These are phyloP conservation scores for Sciurus niger DNA, from an alignment of 2,113 vertebrate species.

Conservation along the genomic window DNA sequence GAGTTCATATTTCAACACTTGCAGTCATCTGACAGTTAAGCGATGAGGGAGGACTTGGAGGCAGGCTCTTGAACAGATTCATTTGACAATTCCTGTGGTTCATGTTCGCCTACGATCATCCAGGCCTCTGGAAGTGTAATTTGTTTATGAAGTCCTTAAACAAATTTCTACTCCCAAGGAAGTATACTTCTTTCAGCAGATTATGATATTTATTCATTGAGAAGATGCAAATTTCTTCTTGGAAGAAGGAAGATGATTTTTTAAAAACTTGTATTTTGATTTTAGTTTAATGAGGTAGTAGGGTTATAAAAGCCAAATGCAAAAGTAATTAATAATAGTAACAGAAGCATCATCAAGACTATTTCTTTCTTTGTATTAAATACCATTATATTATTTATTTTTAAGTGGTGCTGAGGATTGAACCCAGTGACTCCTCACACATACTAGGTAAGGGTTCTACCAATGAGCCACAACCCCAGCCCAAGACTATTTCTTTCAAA, in stretches of 20 bases:
- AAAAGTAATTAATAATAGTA: neutral
- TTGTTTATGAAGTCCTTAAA: constrained; percentile 28
- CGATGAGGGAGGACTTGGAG: constrained; percentile 33
- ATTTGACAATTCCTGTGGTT: constrained; percentile 33
- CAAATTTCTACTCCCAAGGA: neutral
- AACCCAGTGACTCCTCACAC: too few relatives aligned
- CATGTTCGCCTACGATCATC: neutral
- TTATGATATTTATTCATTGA: neutral
- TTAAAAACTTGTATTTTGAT: neutral
- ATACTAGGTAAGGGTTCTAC: too few relatives aligned
- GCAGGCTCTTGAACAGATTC: neutral
- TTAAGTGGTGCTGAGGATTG: too few relatives aligned
- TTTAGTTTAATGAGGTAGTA: constrained; percentile 23
- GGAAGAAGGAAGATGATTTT: neutral
- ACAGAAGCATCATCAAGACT: neutral
- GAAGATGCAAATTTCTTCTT: neutral
- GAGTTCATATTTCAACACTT: constrained; percentile 59
- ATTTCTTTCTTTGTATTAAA: too few relatives aligned
- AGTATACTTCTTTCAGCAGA: neutral
- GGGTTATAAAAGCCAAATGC: neutral
- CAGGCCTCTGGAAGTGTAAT: neutral
- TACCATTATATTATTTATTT: too few relatives aligned
- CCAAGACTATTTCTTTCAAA: neutral
- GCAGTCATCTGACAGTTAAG: constrained; percentile 35
- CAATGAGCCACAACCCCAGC: too few relatives aligned